phyloP scores from a whole-genome alignment of 2,888 invertebrate species.

The Morpho achilles region DNA sequence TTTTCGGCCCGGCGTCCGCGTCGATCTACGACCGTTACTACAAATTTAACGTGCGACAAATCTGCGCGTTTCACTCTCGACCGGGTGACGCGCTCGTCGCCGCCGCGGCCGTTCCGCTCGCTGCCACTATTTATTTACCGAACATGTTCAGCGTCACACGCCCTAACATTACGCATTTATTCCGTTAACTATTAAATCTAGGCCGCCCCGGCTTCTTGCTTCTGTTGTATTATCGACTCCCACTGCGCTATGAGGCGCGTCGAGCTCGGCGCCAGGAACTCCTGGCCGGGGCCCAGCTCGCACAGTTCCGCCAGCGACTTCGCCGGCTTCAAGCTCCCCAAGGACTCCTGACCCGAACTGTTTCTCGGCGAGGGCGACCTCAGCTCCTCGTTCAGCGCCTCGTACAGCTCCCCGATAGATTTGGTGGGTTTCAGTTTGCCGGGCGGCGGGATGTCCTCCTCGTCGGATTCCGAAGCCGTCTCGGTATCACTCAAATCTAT shows the following conservation, averaged over 20 bases:
- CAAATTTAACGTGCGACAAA: conserved; percentile 18
- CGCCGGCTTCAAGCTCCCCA: conserved; percentile 81
- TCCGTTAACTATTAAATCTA: conserved; percentile 35
- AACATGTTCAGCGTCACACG: conserved; percentile 28
- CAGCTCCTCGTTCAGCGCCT: conserved; percentile 72
- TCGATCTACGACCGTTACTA: conserved; percentile 18
- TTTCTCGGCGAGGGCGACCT: conserved; percentile 69
- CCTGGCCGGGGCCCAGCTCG: conserved; percentile 81
- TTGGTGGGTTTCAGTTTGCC: conserved; percentile 82
- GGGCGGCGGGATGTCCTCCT: conserved; percentile 79
- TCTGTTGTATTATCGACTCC: conserved; percentile 87
- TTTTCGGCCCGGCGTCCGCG: conserved; percentile 8
- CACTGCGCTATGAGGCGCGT: conserved; percentile 87
- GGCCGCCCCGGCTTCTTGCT: conserved; percentile 77
- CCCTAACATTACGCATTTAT: conserved; percentile 21
- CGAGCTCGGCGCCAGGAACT: conserved; percentile 83
- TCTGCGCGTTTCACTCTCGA: background rate
- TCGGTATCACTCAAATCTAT: conserved; percentile 81
- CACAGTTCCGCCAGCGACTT: conserved; percentile 84
- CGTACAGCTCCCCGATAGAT: conserved; percentile 84
- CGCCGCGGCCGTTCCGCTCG: conserved; percentile 22
- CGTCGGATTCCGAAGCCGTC: conserved; percentile 76
- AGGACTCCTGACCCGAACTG: conserved; percentile 65
- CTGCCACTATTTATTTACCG: conserved; percentile 25
- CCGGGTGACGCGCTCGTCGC: background rate